phyloP scores from a whole-genome alignment of 2,797 vertebrate genomes.

The Gymnothorax reevesii region DNA sequence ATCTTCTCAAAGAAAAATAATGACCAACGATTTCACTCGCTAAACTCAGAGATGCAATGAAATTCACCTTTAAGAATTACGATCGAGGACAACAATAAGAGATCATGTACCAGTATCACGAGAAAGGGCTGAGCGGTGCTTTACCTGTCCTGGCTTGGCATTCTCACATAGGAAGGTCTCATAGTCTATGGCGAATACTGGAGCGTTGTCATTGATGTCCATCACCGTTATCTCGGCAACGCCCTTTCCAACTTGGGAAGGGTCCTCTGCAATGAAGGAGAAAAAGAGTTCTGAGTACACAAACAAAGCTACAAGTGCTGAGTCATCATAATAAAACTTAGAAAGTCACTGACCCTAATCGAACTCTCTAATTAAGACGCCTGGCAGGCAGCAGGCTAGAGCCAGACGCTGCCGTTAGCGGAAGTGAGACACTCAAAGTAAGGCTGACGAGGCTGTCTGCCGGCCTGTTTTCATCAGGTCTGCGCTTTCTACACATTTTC shows the following conservation, averaged over 20 bases:
- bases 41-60: too few relatives aligned
- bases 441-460: neutral
- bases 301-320: neutral
- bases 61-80: neutral
- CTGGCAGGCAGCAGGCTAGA: neutral
- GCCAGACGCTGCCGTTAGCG: neutral
- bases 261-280: constrained; percentile 79
- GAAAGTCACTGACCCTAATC: neutral
- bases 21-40: too few relatives aligned
- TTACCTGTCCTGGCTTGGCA: constrained; percentile 80
- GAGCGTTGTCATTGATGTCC: constrained; percentile 95
- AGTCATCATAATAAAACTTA: constrained; percentile 9
- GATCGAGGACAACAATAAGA: neutral
- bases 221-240: constrained; percentile 83
- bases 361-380: neutral
- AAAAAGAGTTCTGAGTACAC: neutral
- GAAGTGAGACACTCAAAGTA: neutral
- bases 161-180: constrained; percentile 92
- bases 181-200: constrained; percentile 91
- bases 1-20: too few relatives aligned
- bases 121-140: constrained; percentile 52
- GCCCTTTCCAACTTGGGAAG: constrained; percentile 87
- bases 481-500: neutral
- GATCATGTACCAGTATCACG: neutral
- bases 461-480: neutral